Evolutionary conservation across 2,113 vertebrate genomes (phyloP).

Genomic region (Tetraodon nigroviridis): DNA sequence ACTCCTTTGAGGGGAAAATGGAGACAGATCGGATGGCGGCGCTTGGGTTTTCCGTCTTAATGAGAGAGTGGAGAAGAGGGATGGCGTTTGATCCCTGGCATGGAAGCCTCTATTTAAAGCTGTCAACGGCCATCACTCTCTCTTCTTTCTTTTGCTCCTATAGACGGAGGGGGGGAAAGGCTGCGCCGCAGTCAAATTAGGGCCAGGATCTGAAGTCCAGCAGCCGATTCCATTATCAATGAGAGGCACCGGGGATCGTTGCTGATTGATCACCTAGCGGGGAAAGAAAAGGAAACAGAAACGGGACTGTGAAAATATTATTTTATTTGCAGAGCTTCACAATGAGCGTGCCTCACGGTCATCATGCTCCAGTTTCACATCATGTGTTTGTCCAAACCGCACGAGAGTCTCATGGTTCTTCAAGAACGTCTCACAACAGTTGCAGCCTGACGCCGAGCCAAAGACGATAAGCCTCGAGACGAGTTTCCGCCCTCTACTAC

Average conservation of each 20-base stretch:
- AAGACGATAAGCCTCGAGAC: slow-evolving; percentile 65
- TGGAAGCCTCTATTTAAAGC: slow-evolving; percentile 77
- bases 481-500: slow-evolving; percentile 52
- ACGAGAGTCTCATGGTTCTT: slow-evolving; percentile 65
- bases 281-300: slow-evolving; percentile 61
- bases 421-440: slow-evolving; percentile 62
- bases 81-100: slow-evolving; percentile 76
- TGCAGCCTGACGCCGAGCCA: slow-evolving; percentile 55
- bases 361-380: slow-evolving; percentile 73
- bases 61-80: slow-evolving; percentile 76
- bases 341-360: slow-evolving; percentile 67
- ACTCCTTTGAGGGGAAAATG: slow-evolving; percentile 75
- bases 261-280: slow-evolving; percentile 63
- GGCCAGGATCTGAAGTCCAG: background rate
- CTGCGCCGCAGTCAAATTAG: slow-evolving; percentile 56
- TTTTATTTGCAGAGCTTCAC: slow-evolving; percentile 75
- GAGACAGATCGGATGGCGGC: slow-evolving; percentile 74
- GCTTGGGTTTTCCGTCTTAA: slow-evolving; percentile 74
- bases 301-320: slow-evolving; percentile 78
- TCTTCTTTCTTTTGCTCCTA: slow-evolving; percentile 11
- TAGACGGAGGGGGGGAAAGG: slow-evolving; percentile 49
- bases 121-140: slow-evolving; percentile 74
- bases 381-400: slow-evolving; percentile 74
- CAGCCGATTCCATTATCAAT: slow-evolving; percentile 13
- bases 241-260: slow-evolving; percentile 24